Evolutionary conservation across 2,888 invertebrate species (phyloP).

Genomic region (Leptinotarsa peninsularis): DNA sequence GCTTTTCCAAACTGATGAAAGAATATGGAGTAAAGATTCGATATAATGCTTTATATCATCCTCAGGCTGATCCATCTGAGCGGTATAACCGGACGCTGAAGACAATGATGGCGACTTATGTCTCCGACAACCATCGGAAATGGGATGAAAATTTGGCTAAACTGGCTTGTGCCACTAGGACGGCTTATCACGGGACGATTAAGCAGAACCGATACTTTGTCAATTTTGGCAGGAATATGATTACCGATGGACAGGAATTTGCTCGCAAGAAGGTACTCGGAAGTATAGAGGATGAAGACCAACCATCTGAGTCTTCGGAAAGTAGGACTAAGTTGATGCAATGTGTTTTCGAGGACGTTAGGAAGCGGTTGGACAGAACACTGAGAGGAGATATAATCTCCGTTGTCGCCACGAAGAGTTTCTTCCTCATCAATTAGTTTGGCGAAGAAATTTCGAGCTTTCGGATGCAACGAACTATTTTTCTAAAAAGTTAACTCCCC

Average conservation of each 20-base stretch:
- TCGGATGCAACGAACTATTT: no score
- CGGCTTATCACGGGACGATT: neutral
- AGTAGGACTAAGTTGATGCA: neutral
- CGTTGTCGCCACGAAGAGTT: no score
- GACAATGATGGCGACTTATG: conserved; percentile 3
- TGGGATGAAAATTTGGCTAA: conserved; percentile 33
- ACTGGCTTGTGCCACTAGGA: no score
- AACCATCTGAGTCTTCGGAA: conserved; percentile 1
- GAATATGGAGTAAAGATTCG: neutral
- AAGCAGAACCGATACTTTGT: conserved; percentile 19
- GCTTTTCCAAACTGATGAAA: conserved; percentile 21
- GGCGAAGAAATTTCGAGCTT: no score
- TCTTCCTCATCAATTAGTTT: no score
- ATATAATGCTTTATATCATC: conserved; percentile 26
- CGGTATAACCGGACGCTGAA: conserved; percentile 27
- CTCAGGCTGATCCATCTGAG: conserved; percentile 30
- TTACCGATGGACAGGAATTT: neutral
- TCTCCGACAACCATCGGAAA: neutral
- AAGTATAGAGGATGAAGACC: neutral
- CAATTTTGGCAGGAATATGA: neutral
- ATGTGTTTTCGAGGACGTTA: neutral
- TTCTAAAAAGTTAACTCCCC: no score
- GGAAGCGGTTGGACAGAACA: neutral
- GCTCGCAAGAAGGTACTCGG: neutral
- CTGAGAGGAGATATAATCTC: no score